A percentile compares a stretch with the other conserved stretches of the same genome.
Evolutionary conservation across 2,888 invertebrate species (phyloP).

Genomic region (Sarcophaga caerulescens): DNA sequence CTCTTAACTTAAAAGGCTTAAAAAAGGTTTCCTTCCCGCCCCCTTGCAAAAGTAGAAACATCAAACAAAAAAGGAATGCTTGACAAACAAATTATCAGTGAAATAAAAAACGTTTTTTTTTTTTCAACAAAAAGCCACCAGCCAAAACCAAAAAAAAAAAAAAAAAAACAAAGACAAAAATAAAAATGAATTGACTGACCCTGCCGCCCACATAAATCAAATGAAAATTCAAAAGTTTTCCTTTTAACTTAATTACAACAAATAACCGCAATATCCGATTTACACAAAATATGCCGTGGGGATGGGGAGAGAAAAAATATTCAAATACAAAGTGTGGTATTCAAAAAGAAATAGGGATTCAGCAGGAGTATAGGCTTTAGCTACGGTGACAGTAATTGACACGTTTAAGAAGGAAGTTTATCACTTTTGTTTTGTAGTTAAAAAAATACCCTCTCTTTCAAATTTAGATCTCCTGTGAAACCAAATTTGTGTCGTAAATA

Average conservation of each 20-base stretch:
- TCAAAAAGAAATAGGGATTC: not conserved
- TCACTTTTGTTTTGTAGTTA: no score
- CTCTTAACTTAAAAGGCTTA: constrained; percentile 5
- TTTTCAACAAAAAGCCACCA: constrained; percentile 5
- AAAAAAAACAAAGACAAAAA: no score
- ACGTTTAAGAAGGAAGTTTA: no score
- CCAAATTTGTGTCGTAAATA: no score
- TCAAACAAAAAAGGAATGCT: constrained; percentile 48
- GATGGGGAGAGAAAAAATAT: not conserved
- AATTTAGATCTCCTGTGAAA: no score
- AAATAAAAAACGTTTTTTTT: constrained; percentile 38
- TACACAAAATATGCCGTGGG: not conserved
- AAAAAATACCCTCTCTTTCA: no score
- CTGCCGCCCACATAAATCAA: constrained; percentile 3
- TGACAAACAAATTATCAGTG: constrained; percentile 52
- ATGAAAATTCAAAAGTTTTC: constrained; percentile 33
- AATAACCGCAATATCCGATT: constrained; percentile 66
- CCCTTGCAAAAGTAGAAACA: not conserved
- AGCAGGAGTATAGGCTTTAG: not conserved
- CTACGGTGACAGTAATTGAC: no score
- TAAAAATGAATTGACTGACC: not conserved
- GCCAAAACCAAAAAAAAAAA: not conserved
- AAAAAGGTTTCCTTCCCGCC: constrained; percentile 7
- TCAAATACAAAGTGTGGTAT: constrained; percentile 16
- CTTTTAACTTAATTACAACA: constrained; percentile 64